These are phyloP conservation scores for Erythrocebus patas DNA, from an alignment of 2,113 vertebrate genomes.

Conservation along the genomic window DNA sequence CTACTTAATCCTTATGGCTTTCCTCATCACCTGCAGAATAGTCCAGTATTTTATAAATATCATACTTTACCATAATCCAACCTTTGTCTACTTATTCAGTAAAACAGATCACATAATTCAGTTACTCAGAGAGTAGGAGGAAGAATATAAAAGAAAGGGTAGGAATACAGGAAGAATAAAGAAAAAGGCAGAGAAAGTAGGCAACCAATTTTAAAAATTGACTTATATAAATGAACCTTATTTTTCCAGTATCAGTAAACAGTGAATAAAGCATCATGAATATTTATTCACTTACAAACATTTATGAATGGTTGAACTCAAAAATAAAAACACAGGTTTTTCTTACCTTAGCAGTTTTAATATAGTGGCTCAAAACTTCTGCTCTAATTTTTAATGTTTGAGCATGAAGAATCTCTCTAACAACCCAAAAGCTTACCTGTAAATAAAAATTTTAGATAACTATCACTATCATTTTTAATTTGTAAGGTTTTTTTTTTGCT, in stretches of 20 bases:
- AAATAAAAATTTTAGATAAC: constrained; percentile 61
- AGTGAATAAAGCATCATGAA: constrained; percentile 46
- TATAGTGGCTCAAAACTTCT: constrained; percentile 98
- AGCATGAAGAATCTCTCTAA: constrained; percentile 97
- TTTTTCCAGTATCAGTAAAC: constrained; percentile 21
- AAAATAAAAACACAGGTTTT: constrained; percentile 1
- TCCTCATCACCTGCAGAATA: neutral
- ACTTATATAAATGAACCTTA: neutral
- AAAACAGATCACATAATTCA: neutral
- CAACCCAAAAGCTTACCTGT: constrained; percentile 99
- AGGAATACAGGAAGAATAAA: neutral
- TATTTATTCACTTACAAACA: constrained; percentile 54
- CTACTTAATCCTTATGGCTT: neutral
- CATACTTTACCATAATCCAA: neutral
- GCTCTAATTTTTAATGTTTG: constrained; percentile 99
- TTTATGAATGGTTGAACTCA: constrained; percentile 37
- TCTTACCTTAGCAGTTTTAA: constrained; percentile 98
- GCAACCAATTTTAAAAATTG: neutral
- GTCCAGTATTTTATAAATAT: neutral
- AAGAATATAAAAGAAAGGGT: neutral
- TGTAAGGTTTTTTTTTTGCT: neutral
- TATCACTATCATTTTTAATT: neutral
- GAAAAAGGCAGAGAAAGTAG: neutral
- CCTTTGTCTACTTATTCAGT: neutral
- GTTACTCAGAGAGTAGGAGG: neutral